Base-by-base conservation (phyloP, 1,140 invertebrate species). In the Tenebrio molitor region DNA sequence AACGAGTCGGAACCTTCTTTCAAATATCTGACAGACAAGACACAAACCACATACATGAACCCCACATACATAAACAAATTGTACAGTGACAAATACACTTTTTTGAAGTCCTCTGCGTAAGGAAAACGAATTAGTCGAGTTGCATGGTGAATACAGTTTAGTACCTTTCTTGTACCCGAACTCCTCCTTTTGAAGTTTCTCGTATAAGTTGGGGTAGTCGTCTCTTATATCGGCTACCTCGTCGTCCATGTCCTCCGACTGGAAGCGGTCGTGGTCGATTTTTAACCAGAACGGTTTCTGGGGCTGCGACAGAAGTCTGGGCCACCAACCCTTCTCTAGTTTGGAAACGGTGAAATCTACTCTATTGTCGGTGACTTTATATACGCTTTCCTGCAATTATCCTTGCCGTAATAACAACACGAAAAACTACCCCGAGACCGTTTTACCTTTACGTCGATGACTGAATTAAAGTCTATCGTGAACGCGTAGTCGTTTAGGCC, bases 21-120 rank as follows among this genome's bases (percentile, higher is more conserved):
- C 0, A 88, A 85, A 81, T 93, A 96, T 62, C 90, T 86, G 12
- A 95, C 88, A 1, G 83, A 83, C 83, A 97, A 90, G 8, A 96
- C 91, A 15, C 86, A 81, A 14, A 95, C 78, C 23, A 97, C 86
- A 79, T 95, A 97, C 2, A 89, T 85, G 82, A 91, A 97, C 6
- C 95, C 95, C 71, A 97, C 87, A 82, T 95, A 95, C 88, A 97
- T 96, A 81, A 91, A 93, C 68, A 97, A 84, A 84, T 97, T 98
- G 84, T 97, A 98, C 44, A 96, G 83, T 68, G 95, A 89, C 44
- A 97, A 84, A 82, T 98, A 98, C 0, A 94, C 91, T 79, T 93
- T 94, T 77, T 91, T 92, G 7, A 92, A 86, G 79, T 93, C 90
- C 83, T 96, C 90, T 92, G 87, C 68, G 88, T 87, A 78, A 77